Evolutionary conservation across 2,888 invertebrate species (phyloP).

Genomic region (Sipha maydis): DNA sequence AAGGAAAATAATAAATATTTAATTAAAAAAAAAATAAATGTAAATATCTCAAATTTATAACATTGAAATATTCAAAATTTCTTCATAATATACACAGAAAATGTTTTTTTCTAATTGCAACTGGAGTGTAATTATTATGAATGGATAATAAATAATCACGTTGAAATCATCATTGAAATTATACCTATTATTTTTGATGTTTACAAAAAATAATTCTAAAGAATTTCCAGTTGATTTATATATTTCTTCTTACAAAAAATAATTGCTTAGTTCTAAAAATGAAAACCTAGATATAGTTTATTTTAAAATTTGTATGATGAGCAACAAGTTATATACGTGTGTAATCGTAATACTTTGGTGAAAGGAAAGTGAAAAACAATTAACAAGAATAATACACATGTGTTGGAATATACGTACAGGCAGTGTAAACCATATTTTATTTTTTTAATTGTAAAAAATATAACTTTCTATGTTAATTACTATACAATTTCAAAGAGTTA

Average conservation of each 20-base stretch:
- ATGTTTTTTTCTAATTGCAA: no score
- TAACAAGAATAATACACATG: not conserved
- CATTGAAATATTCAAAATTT: no score
- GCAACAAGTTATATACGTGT: not conserved
- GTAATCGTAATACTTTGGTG: not conserved
- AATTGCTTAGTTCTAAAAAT: no score
- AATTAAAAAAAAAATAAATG: no score
- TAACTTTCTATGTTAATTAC: not conserved
- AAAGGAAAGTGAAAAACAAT: conserved; percentile 18
- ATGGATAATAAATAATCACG: no score
- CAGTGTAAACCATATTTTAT: not conserved
- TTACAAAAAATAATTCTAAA: not conserved
- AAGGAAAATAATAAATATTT: no score
- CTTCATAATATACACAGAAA: no score
- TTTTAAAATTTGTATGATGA: not conserved
- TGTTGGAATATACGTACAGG: not conserved
- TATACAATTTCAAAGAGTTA: not conserved
- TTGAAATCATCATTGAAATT: no score
- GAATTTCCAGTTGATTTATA: not conserved
- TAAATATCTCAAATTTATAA: no score
- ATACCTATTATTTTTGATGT: not conserved
- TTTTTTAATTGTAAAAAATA: not conserved
- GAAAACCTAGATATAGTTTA: not conserved
- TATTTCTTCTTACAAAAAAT: not conserved
- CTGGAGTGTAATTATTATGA: no score